Evolutionary conservation across 2,888 invertebrate genomes (phyloP), one percentile per base, ranked within the genome.

Genomic region (Syrista parreyssii): DNA sequence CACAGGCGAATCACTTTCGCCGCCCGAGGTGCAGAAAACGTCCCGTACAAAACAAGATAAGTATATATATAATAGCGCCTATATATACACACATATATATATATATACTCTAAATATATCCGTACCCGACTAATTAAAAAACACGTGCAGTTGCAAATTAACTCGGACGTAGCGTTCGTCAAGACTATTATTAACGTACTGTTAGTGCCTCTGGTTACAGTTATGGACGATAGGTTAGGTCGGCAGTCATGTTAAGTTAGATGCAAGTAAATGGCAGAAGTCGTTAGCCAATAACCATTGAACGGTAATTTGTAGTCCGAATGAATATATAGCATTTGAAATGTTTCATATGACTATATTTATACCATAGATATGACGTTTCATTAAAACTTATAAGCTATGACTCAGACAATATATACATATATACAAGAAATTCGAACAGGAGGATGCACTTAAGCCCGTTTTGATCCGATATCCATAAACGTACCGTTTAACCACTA

Each of bases 401-500:
- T 55, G 55, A 55, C 23, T 55, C 55, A 55, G 23, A 23, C 55
- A 9, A 23, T 40, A 40, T 40, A 40, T 36, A 36, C 36, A 3
- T 15, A 40, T 23, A 23, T 55, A 55, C 9, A 55, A 55, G 15
- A 23, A 55, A 55, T 55, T 55, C 55, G 55, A 55, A 55, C 23
- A 55, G 23, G 55, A 55, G 23, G 55, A 55, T 55, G 23, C 23
- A 55, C 55, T 55, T 55, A 55, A 55, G 55, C 55, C 15, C 55
- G 71, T 33, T 71, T 71, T 33, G 71, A 71, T 31, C 15, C 31
- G 31, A 71, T 71, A 71, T 71, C 71, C 71, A 71, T 71, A 71
- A 71, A 31, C 32, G 71, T 23, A 33, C 75, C 76, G 76, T 78
- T 79, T 55, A 23, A 15, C 55, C 23, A 23, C 55, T 23, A 80